Evolutionary conservation across 1,140 invertebrate species (phyloP), one percentile per base, ranked within the genome.

Genomic region (Cydia pomonella): DNA sequence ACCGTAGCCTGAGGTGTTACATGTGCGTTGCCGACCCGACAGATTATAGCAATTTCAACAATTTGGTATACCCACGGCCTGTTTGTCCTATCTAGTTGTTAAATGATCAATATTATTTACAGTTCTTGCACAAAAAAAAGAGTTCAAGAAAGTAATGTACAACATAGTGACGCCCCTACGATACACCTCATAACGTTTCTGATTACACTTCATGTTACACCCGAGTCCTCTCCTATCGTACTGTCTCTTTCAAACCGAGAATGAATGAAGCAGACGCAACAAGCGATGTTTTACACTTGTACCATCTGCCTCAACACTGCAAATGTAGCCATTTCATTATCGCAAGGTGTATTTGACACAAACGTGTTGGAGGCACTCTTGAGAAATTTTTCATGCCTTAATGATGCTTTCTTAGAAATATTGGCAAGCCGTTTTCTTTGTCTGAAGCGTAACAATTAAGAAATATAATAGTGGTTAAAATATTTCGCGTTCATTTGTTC

Each of bases 311-410:
- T 21, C 21, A 59, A n/a, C 53, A 23, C 21, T 12, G 53, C 21
- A 59, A 59, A 59, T 59, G 53, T 59, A 59, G 53, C 53, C 53
- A 59, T 59, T 59, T 12, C 53, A 59, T 59, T 59, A 59, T 59
- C 53, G 53, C 53, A 59, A 59, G 53, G 53, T 59, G 53, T 59
- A 53, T 59, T 59, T 21, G 53, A 59, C 53, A 59, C 53, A 59
- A 59, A 59, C 53, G 53, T 59, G 53, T 59, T 23, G 53, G 10
- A 59, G 53, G 6, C 53, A 59, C 53, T 59, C 53, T 23, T 59
- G 53, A 59, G 53, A 59, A 12, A 59, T 59, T 59, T 59, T 59
- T 59, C 53, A 59, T 59, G 53, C 53, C 53, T 59, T 59, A 59
- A 59, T 59, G 53, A 59, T 23, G 53, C 53, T 59, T 59, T 59